Evolutionary conservation across 2,888 invertebrate species (phyloP), one percentile per base, ranked within the genome.

Genomic region (Agonopterix subpropinquella): DNA sequence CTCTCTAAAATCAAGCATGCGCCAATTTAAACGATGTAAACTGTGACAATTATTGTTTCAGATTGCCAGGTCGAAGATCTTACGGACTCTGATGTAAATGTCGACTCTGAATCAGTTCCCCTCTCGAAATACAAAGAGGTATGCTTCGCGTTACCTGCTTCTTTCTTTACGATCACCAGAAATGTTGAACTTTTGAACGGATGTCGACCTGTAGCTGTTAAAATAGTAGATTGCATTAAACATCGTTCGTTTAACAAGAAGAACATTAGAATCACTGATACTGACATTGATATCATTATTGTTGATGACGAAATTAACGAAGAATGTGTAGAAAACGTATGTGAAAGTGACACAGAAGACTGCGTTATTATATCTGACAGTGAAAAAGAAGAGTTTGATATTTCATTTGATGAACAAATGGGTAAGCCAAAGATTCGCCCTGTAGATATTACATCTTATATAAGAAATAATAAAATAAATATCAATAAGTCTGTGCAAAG

Each of bases 221-320:
- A 58, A 53, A n/a, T 65, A 5, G 58, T 65, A 2, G 63, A 65
- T 43, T 62, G 57, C 43, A 47, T 51, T 10, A 61, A 58, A 52
- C 52, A 56, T 56, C 61, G 59, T 0, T 57, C 56, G 53, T 60
- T 58, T 48, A 53, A 51, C 37, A 50, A 49, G 44, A 42, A 48
- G 42, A 11, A 41, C 18, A 11, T 11, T 18, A 46, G 49, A 41
- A 44, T 7, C 45, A 35, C 37, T n/a, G 18, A 44, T 4, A 4
- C 2, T 36, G 9, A 42, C 11, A 43, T 4, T 46, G 36, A 37
- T 11, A n/a, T 28, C n/a, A 36, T 36, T 7, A 9, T 13, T 10
- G 11, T 35, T 11, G 41, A 48, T 15, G 44, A 44, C 11, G 8
- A 28, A 1, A 28, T 28, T 28, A 28, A 28, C 4, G 28, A 18